Percentiles rank a stretch among this genome's conserved stretches.
phyloP scores from a whole-genome alignment of 2,113 vertebrate genomes.

The Nesogale talazaci region DNA sequence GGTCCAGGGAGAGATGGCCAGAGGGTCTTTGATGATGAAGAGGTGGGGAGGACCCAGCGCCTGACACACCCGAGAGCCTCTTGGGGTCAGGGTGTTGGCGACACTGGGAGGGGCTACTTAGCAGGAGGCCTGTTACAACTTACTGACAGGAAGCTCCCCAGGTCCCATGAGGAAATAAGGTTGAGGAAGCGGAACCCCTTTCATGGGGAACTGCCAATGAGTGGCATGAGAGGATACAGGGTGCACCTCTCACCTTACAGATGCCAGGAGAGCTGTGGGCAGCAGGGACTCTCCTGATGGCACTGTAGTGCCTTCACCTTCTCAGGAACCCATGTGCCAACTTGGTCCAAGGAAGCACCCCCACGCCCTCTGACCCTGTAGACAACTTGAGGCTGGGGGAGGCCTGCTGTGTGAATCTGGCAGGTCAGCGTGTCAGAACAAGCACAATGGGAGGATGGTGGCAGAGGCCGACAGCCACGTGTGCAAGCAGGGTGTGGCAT shows the following conservation, averaged over 20 bases:
- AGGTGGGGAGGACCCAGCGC: too few species aligned
- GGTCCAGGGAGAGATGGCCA: neutral
- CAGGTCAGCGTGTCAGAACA: neutral
- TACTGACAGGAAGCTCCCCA: neutral
- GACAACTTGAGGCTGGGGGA: rapidly evolving
- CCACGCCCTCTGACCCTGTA: rapidly evolving
- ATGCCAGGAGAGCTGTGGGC: neutral
- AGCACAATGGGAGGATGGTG: too few species aligned
- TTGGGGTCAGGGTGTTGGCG: too few species aligned
- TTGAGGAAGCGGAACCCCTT: neutral
- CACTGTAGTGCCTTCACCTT: rapidly evolving
- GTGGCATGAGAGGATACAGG: neutral
- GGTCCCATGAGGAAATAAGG: too few species aligned
- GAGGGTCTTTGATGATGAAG: neutral
- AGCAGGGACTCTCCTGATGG: neutral
- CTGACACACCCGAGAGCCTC: neutral
- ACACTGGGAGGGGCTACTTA: neutral
- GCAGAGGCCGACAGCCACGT: too few species aligned
- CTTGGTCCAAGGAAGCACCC: rapidly evolving
- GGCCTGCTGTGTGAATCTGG: neutral
- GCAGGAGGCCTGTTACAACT: neutral
- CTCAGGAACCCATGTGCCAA: too few species aligned
- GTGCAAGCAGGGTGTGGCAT: neutral
- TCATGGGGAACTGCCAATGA: neutral
- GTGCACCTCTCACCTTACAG: neutral